These are phyloP conservation scores for Neodontobutis hainanensis DNA, from an alignment of 2,113 vertebrate species.

Conservation along the genomic window DNA sequence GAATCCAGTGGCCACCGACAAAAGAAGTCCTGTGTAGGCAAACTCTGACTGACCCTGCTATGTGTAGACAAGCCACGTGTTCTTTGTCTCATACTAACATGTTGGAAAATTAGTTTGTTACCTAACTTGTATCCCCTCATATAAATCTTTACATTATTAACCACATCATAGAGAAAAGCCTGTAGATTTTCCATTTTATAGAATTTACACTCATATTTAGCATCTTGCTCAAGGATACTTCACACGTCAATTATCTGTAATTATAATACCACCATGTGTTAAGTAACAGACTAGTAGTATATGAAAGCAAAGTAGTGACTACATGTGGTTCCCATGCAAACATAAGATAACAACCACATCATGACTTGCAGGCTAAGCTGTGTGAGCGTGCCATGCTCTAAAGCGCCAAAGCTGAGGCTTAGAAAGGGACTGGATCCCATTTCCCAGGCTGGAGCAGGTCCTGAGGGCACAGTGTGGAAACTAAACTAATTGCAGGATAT, in stretches of 20 bases:
- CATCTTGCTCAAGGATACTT: slow-evolving; percentile 19
- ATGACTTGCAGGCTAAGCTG: slow-evolving; percentile 56
- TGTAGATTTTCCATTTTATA: slow-evolving; percentile 8
- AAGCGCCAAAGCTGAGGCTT: slow-evolving; percentile 71
- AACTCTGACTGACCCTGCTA: slow-evolving; percentile 44
- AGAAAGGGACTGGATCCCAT: slow-evolving; percentile 84
- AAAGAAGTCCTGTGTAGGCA: slow-evolving; percentile 38
- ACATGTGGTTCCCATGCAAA: slow-evolving; percentile 76
- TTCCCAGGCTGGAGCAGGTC: slow-evolving; percentile 88
- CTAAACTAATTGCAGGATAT: slow-evolving; percentile 96
- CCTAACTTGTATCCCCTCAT: slow-evolving; percentile 24
- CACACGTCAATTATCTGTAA: slow-evolving; percentile 25
- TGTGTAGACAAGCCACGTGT: slow-evolving; percentile 13
- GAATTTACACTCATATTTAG: slow-evolving; percentile 17
- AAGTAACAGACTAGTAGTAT: slow-evolving; percentile 41
- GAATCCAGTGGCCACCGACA: slow-evolving; percentile 25
- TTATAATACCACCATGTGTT: slow-evolving; percentile 31
- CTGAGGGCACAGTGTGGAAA: slow-evolving; percentile 87
- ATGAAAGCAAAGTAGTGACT: slow-evolving; percentile 53
- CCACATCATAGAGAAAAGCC: slow-evolving; percentile 23
- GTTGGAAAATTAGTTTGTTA: slow-evolving; percentile 18
- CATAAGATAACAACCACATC: slow-evolving; percentile 71
- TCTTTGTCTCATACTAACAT: slow-evolving; percentile 18
- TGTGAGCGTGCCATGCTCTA: slow-evolving; percentile 58
- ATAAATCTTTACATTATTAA: slow-evolving; percentile 25